phyloP scores from a whole-genome alignment of 2,888 invertebrate genomes.

The Netelia fuscicornis region DNA sequence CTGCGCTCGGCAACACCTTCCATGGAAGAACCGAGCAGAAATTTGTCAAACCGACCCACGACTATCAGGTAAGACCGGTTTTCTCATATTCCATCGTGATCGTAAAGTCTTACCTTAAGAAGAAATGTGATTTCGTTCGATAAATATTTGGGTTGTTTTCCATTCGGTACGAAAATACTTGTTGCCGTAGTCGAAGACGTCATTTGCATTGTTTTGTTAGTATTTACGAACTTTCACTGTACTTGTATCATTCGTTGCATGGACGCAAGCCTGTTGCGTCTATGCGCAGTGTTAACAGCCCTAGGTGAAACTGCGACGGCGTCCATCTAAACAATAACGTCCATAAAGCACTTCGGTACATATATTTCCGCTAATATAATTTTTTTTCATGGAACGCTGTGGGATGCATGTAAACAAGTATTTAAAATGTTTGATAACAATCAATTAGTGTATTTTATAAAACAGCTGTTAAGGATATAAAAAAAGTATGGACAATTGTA shows the following conservation, averaged over 20 bases:
- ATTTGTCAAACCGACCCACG: slow-evolving; percentile 39
- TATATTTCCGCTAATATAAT: too few relatives aligned
- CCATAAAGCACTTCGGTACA: too few relatives aligned
- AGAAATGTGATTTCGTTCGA: not conserved
- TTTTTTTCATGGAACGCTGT: too few relatives aligned
- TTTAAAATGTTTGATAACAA: too few relatives aligned
- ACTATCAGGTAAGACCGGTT: slow-evolving; percentile 61
- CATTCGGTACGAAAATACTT: not conserved
- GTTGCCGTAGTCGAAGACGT: not conserved
- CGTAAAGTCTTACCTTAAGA: slow-evolving; percentile 4
- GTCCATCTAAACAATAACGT: too few relatives aligned
- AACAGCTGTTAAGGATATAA: too few relatives aligned
- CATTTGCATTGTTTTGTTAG: not conserved
- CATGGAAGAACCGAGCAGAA: slow-evolving; percentile 39
- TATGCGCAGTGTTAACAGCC: not conserved
- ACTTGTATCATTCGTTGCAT: not conserved
- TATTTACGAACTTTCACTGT: not conserved
- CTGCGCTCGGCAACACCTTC: slow-evolving; percentile 57
- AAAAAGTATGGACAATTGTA: too few relatives aligned
- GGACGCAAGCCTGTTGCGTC: not conserved
- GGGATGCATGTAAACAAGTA: too few relatives aligned
- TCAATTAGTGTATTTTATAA: too few relatives aligned
- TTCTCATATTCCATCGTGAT: slow-evolving; percentile 17
- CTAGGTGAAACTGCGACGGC: too few relatives aligned
- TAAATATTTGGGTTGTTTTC: not conserved